Base-by-base conservation (phyloP, 2,888 invertebrate genomes). In the Saturnia pavonia region DNA sequence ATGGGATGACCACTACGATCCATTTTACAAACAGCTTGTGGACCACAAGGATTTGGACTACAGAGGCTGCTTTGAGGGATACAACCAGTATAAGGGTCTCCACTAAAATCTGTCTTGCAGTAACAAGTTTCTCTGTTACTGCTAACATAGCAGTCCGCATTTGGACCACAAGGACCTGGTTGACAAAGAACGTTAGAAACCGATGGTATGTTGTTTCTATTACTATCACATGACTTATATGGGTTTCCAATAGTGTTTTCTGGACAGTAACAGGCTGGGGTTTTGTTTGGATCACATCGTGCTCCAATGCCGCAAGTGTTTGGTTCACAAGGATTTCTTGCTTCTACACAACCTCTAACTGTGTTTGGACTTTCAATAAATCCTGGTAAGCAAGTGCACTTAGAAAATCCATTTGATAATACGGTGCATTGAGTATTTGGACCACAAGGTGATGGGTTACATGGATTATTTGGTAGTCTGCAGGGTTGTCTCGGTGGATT, bases 311-410 rank as follows among this genome's bases (percentile, higher is more conserved):
- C 98, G 80, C 98, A 98, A 9, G 96, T 96, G 82, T 96, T 97
- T 1, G 97, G 97, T 81, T 97, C 96, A 80, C 98, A 98, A 11
- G 96, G 96, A 86, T 97, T 97, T 72, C 95, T 94, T 73, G 96
- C 95, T 85, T 97, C 96, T 9, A 97, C 92, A 79, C 98, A 98
- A 65, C 98, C 98, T 83, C 97, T 94, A 63, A 98, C 96, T 0
- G 98, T 98, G 82, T 98, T 98, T 0, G 97, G 97, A 86, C 97
- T 97, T 91, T 97, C 98, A 54, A 97, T 95, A 85, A 96, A 97
- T 25, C 97, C 97, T 67, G 96, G 95, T 72, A 97, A 89, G 83
- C 98, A 98, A 34, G 97, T 97, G 82, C 98, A 98, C 90, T 97
- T 97, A 0, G 98, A 96, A 84, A 97, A 97, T 70, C 97, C 97